phyloP scores from a whole-genome alignment of 30 jellyfish, hydroid and myxozoan species.

The Mastigias papua region DNA sequence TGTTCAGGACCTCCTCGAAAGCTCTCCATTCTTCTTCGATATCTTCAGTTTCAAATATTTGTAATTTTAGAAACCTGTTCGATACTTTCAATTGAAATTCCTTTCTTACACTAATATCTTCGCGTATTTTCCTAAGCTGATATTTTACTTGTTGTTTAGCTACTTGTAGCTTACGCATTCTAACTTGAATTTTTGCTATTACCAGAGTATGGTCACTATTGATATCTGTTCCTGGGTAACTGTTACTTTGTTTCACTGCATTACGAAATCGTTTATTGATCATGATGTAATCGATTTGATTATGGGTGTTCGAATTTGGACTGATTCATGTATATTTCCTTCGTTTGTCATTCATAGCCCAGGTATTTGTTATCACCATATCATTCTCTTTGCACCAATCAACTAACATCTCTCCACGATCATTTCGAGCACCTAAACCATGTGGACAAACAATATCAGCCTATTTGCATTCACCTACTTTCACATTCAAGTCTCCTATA shows the following conservation, averaged over 20 bases:
- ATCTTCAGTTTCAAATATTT: background rate
- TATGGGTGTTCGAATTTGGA: background rate
- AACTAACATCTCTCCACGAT: slow-evolving; percentile 22
- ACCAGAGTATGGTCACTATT: background rate
- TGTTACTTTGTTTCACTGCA: slow-evolving; percentile 8
- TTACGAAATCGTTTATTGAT: background rate
- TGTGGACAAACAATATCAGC: slow-evolving; percentile 16
- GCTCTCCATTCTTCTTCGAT: slow-evolving; percentile 3
- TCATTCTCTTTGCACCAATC: slow-evolving; percentile 32
- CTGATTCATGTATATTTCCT: slow-evolving; percentile 12
- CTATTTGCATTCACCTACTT: slow-evolving; percentile 25
- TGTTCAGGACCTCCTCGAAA: background rate
- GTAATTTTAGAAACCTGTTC: slow-evolving; percentile 42
- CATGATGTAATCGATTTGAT: slow-evolving; percentile 4
- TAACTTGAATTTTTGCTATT: background rate
- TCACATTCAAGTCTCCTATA: slow-evolving; percentile 56
- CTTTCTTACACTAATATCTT: slow-evolving; percentile 16
- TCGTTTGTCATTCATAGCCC: background rate
- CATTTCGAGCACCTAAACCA: slow-evolving; percentile 49
- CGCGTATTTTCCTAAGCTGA: background rate
- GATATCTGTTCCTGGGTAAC: slow-evolving; percentile 10
- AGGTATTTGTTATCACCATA: slow-evolving; percentile 18
- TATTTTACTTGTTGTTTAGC: background rate
- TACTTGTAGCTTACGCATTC: background rate
- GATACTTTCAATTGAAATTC: slow-evolving; percentile 41